Percentiles rank a stretch among this genome's conserved stretches.
These are phyloP conservation scores for Drosophila cognata DNA, from an alignment of 2,888 invertebrate genomes.

Conservation along the genomic window DNA sequence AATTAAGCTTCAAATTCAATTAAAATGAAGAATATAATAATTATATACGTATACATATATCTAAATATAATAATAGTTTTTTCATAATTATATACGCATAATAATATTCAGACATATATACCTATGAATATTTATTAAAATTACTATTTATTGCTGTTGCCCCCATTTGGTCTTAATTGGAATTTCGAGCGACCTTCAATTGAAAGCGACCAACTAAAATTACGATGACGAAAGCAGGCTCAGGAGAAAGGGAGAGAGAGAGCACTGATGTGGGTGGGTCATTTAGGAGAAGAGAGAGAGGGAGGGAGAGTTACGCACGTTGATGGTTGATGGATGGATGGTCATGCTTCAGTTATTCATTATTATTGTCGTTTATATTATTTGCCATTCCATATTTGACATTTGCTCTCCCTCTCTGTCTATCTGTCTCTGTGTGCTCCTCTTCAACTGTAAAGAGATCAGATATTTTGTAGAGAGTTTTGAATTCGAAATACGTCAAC, in stretches of 20 bases:
- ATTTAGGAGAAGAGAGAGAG: background rate
- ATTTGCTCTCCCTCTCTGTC: background rate
- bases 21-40: background rate
- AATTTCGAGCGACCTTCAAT: slow-evolving; percentile 38
- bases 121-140: background rate
- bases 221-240: slow-evolving; percentile 4
- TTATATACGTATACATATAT: background rate
- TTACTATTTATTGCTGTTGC: slow-evolving; percentile 12
- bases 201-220: slow-evolving; percentile 37
- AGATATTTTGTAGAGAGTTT: background rate
- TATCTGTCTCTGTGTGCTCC: background rate
- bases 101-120: background rate
- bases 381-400: slow-evolving; percentile 24
- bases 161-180: slow-evolving; percentile 39
- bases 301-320: slow-evolving; percentile 26
- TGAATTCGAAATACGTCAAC: background rate
- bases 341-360: slow-evolving; percentile 60
- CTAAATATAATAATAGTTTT: too few relatives aligned
- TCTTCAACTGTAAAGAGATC: background rate
- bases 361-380: slow-evolving; percentile 44
- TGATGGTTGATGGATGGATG: slow-evolving; percentile 16
- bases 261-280: background rate
- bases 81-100: background rate
- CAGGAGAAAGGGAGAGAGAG: background rate
- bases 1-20: background rate